Evolutionary conservation across 2,888 invertebrate species (phyloP).

Genomic region (Perizoma affinitatum): DNA sequence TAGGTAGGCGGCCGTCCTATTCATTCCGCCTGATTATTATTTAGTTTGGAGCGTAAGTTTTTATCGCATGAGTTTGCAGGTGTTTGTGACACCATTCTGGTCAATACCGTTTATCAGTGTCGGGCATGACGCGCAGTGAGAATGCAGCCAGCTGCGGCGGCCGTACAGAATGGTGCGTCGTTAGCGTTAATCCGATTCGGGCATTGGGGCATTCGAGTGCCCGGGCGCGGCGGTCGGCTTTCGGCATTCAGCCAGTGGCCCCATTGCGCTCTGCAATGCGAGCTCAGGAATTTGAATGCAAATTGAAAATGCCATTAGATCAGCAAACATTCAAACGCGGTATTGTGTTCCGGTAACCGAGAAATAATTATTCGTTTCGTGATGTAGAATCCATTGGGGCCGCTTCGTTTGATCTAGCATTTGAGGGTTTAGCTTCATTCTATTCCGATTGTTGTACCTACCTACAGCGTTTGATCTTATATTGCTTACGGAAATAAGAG

Average conservation of each 20-base stretch:
- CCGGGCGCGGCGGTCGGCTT: slow-evolving; percentile 47
- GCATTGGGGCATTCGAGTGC: slow-evolving; percentile 65
- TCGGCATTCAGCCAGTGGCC: slow-evolving; percentile 55
- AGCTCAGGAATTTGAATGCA: slow-evolving; percentile 75
- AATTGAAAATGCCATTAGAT: slow-evolving; percentile 81
- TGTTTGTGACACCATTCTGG: slow-evolving; percentile 29
- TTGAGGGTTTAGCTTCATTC: slow-evolving; percentile 16
- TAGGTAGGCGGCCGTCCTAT: background rate
- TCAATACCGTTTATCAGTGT: slow-evolving; percentile 57
- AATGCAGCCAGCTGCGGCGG: slow-evolving; percentile 54
- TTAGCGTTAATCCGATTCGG: slow-evolving; percentile 79
- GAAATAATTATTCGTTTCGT: slow-evolving; percentile 52
- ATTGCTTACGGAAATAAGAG: background rate
- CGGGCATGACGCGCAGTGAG: slow-evolving; percentile 49
- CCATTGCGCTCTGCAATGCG: slow-evolving; percentile 58
- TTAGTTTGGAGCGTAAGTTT: slow-evolving; percentile 2
- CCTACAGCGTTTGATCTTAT: slow-evolving; percentile 1
- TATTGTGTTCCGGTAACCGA: slow-evolving; percentile 57
- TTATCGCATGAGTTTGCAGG: slow-evolving; percentile 30
- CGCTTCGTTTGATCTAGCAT: slow-evolving; percentile 18
- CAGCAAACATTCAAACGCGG: slow-evolving; percentile 72
- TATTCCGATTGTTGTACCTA: slow-evolving; percentile 11
- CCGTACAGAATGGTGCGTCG: slow-evolving; percentile 74
- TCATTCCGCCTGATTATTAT: slow-evolving; percentile 1
- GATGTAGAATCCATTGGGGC: slow-evolving; percentile 32